Evolutionary conservation across 1,140 invertebrate species (phyloP), one percentile per base, ranked within the genome.

Genomic region (Zaprionus ghesquierei): DNA sequence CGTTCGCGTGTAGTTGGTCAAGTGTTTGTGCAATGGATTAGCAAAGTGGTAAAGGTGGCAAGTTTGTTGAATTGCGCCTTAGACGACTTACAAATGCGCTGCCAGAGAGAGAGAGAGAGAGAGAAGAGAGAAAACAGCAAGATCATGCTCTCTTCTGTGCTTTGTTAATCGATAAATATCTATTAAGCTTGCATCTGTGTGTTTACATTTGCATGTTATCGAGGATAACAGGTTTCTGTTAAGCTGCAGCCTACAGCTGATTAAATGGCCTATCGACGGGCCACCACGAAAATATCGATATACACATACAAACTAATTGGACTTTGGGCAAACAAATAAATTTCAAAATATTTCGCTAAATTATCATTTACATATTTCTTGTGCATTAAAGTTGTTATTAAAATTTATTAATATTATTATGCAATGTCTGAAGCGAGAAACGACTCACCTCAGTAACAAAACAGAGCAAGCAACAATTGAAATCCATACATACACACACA

Each of bases 11-110:
- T 38, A 64, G 69, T 60, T 50, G 65, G 29, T 50, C 50, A 74
- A 69, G 35, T 62, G 71, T 66, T 58, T 41, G 56, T 44, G 5
- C 44, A 63, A 69, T 69, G 59, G 71, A 69, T 70, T 69, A 74
- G 63, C 66, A 70, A 63, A 74, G 59, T 70, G 59, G 33, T 35
- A 62, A 31, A 62, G 53, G 53, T 59, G 58, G 29, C 25, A 62
- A 29, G 2, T 3, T 33, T 6, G 3, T 2, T 2, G 3, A 35
- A 35, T 35, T 12, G 10, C 10, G 10, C 8, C 10, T 10, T 20
- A 10, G 0, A 5, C 41, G 41, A 4, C 41, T 46, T 12, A 2
- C 6, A 20, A 12, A 46, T 46, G 12, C 41, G 8, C 41, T 46
- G 41, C 23, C 5, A 15, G 12, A 51, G 23, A 6, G 3, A 5